Evolutionary conservation across 2,797 vertebrate species (phyloP).

Genomic region (Cygnus olor): DNA sequence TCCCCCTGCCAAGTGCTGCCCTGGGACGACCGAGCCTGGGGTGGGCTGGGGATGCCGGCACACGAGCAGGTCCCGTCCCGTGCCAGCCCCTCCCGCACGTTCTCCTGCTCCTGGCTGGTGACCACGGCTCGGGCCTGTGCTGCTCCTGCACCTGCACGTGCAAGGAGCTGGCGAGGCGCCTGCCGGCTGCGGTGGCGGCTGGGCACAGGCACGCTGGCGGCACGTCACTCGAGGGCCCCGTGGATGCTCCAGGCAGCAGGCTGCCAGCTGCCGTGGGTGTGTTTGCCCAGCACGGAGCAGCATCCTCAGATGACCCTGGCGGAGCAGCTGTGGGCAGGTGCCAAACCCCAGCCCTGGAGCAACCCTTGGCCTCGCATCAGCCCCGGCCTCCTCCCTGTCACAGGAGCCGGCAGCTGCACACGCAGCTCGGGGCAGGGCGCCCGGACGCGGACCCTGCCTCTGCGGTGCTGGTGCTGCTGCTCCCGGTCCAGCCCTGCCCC

Average conservation of each 20-base stretch:
- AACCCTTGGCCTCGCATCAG: constrained; percentile 39
- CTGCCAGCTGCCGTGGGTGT: background rate
- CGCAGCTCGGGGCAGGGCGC: fast-evolving
- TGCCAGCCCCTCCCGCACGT: background rate
- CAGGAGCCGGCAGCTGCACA: background rate
- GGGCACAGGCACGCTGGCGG: background rate
- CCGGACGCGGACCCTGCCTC: fast-evolving
- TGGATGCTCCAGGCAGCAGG: background rate
- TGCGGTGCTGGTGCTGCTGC: fast-evolving
- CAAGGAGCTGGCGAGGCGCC: background rate
- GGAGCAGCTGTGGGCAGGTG: background rate
- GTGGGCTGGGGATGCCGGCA: background rate
- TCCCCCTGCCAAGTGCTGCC: fast-evolving
- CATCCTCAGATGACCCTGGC: constrained; percentile 38
- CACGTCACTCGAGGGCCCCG: background rate
- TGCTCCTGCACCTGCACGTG: background rate
- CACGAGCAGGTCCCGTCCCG: background rate
- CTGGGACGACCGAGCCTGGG: fast-evolving
- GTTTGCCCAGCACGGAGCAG: background rate
- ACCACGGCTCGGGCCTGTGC: fast-evolving
- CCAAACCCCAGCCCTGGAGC: constrained; percentile 52
- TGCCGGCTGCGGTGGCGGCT: background rate
- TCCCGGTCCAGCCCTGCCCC: background rate
- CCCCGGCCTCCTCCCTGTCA: fast-evolving
- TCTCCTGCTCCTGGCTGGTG: fast-evolving